Evolutionary conservation across 2,888 invertebrate genomes (phyloP).

Genomic region (Rhogogaster chlorosoma): DNA sequence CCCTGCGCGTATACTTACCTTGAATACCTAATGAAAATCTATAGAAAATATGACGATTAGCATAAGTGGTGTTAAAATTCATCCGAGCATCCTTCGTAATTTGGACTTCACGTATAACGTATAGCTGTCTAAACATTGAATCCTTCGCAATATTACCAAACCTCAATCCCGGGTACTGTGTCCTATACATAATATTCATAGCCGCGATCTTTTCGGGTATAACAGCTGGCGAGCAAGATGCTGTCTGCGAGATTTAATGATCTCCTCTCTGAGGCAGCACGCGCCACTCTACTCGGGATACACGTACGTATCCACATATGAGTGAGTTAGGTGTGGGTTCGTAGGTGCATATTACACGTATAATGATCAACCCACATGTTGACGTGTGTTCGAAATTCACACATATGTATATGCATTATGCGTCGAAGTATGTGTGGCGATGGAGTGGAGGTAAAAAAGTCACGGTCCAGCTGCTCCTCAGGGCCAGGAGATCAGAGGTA

Average conservation of each 20-base stretch:
- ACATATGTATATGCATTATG: background rate
- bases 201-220: constrained; percentile 40
- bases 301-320: constrained; percentile 9
- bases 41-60: background rate
- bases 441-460: constrained; percentile 63
- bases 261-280: constrained; percentile 53
- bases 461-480: constrained; percentile 66
- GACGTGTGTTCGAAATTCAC: background rate
- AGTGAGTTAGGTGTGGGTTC: background rate
- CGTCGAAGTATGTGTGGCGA: background rate
- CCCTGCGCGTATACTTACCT: background rate
- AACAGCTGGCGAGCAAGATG: constrained; percentile 55
- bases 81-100: background rate
- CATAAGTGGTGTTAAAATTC: constrained; percentile 21
- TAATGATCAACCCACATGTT: background rate
- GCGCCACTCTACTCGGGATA: constrained; percentile 31
- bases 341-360: background rate
- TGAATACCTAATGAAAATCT: constrained; percentile 10
- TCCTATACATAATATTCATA: background rate
- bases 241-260: constrained; percentile 53
- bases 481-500: constrained; percentile 42
- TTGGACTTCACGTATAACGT: background rate
- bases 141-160: background rate
- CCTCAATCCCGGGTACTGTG: background rate
- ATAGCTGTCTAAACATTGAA: background rate